These are phyloP conservation scores for Hyposoter dolosus DNA, from an alignment of 2,888 invertebrate genomes.

Conservation along the genomic window DNA sequence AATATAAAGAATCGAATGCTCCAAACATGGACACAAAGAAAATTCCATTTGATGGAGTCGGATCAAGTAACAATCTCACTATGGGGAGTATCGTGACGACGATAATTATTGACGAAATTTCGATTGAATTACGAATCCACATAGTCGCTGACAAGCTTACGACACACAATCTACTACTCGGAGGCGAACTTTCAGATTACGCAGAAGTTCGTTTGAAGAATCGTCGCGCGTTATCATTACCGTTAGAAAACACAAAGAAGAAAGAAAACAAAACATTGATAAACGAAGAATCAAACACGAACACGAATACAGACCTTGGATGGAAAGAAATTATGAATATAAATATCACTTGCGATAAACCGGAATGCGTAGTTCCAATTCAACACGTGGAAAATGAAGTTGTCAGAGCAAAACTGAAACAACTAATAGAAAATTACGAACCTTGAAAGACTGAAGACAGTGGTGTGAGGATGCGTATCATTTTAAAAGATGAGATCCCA, in stretches of 20 bases:
- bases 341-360: constrained; percentile 5
- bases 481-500: no score
- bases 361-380: constrained; percentile 18
- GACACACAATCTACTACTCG: constrained; percentile 18
- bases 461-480: no score
- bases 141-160: not conserved
- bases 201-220: constrained; percentile 54
- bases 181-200: constrained; percentile 55
- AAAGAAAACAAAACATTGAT: not conserved
- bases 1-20: constrained; percentile 43
- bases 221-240: constrained; percentile 30
- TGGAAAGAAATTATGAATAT: constrained; percentile 48
- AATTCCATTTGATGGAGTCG: constrained; percentile 44
- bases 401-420: constrained; percentile 42
- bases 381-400: constrained; percentile 46
- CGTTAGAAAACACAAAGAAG: not conserved
- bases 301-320: not conserved
- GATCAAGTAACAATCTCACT: constrained; percentile 22
- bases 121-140: constrained; percentile 9
- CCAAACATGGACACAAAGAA: constrained; percentile 36
- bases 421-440: constrained; percentile 43
- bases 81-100: constrained; percentile 53
- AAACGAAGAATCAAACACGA: not conserved
- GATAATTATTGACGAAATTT: constrained; percentile 40
- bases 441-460: no score